phyloP scores from a whole-genome alignment of 2,113 vertebrate genomes.

The mouse (Mus musculus) region GRCm39 chr12:15439501-15440000 shows the following conservation, averaged over 20 bases:
- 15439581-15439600: background rate
- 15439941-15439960: background rate
- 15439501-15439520: background rate
- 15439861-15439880: background rate
- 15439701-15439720: constrained; percentile 76
- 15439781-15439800: constrained; percentile 58
- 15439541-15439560: constrained; percentile 19
- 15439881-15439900: background rate
- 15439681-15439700: constrained; percentile 61
- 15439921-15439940: background rate
- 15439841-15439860: background rate
- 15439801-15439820: background rate
- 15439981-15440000: background rate
- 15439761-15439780: constrained; percentile 71
- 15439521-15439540: background rate
- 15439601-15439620: constrained; percentile 24
- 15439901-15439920: background rate
- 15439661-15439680: constrained; percentile 70
- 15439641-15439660: constrained; percentile 63
- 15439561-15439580: background rate
- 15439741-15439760: constrained; percentile 62
- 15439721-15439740: constrained; percentile 73
- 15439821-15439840: constrained; percentile 17
- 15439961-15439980: background rate
- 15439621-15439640: constrained; percentile 19